A percentile compares a stretch with the other conserved stretches of the same genome.
Conservation (phyloP, 2,888 invertebrate species). For the Aphodius sticticus region DNA sequence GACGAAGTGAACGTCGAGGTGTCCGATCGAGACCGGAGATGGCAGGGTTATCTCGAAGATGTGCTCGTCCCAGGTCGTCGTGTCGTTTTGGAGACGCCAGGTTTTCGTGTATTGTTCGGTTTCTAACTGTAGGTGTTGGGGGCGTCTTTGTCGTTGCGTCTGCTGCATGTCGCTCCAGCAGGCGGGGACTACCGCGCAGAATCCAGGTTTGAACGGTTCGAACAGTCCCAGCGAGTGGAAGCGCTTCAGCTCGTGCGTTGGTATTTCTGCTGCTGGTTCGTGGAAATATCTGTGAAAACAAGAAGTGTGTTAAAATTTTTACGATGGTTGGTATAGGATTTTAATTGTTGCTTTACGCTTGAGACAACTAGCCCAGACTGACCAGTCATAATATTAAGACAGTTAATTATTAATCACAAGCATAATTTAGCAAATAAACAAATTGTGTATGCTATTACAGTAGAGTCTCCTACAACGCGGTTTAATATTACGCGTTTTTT, state of each 20-base stretch:
- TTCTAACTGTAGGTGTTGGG: conserved; percentile 78
- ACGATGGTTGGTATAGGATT: neutral
- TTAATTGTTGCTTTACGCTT: no score
- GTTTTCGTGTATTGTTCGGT: conserved; percentile 79
- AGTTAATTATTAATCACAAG: no score
- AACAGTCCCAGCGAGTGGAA: conserved; percentile 81
- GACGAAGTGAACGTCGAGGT: conserved; percentile 87
- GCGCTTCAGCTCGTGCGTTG: conserved; percentile 59
- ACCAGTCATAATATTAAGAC: no score
- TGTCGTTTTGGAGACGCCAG: conserved; percentile 88
- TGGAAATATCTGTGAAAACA: conserved; percentile 49
- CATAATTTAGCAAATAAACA: no score
- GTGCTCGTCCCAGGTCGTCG: conserved; percentile 92
- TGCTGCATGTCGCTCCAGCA: conserved; percentile 95
- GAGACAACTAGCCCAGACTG: no score
- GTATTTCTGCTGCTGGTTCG: conserved; percentile 52
- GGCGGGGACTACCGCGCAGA: conserved; percentile 88
- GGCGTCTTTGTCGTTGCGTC: conserved; percentile 87
- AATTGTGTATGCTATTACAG: no score
- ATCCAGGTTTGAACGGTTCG: conserved; percentile 73
- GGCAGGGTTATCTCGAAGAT: conserved; percentile 89
- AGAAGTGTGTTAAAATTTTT: conserved; percentile 18
- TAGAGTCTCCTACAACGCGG: no score
- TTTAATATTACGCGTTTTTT: no score
- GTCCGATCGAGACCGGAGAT: conserved; percentile 81